Conservation (phyloP, 2,113 vertebrate species). For the Channa argus region DNA sequence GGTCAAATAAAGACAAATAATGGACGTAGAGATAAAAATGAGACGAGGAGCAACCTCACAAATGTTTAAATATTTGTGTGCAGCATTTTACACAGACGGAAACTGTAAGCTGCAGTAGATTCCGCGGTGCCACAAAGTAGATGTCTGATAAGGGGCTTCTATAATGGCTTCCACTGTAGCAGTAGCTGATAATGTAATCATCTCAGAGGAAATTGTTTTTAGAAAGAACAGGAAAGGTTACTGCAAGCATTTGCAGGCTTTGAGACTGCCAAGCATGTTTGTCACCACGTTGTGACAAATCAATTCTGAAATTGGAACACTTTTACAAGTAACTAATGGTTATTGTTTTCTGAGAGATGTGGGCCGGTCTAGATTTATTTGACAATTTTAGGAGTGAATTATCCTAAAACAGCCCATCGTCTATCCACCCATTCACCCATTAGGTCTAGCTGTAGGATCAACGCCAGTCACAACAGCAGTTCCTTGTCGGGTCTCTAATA, state of each 20-base stretch:
- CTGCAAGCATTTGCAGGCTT: constrained; percentile 47
- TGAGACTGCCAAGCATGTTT: background rate
- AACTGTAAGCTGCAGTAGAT: constrained; percentile 11
- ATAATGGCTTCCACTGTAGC: constrained; percentile 45
- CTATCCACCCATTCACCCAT: too few relatives aligned
- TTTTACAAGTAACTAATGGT: constrained; percentile 55
- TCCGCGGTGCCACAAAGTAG: constrained; percentile 33
- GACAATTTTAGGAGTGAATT: constrained; percentile 28
- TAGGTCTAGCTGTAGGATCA: too few relatives aligned
- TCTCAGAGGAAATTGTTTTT: constrained; percentile 61
- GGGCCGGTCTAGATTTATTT: constrained; percentile 32
- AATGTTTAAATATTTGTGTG: background rate
- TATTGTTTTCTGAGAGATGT: constrained; percentile 35
- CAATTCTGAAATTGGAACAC: constrained; percentile 52
- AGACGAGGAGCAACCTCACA: background rate
- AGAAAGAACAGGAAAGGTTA: constrained; percentile 68
- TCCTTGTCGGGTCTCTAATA: too few relatives aligned
- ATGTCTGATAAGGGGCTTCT: constrained; percentile 61
- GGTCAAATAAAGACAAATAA: too few relatives aligned
- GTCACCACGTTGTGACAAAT: constrained; percentile 17
- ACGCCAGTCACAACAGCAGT: too few relatives aligned
- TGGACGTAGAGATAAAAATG: constrained; percentile 9
- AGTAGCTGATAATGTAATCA: constrained; percentile 63
- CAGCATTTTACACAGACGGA: constrained; percentile 21
- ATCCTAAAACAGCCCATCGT: constrained; percentile 1